Conservation (phyloP, 2,113 vertebrate species). For the Lycocorax pyrrhopterus region DNA sequence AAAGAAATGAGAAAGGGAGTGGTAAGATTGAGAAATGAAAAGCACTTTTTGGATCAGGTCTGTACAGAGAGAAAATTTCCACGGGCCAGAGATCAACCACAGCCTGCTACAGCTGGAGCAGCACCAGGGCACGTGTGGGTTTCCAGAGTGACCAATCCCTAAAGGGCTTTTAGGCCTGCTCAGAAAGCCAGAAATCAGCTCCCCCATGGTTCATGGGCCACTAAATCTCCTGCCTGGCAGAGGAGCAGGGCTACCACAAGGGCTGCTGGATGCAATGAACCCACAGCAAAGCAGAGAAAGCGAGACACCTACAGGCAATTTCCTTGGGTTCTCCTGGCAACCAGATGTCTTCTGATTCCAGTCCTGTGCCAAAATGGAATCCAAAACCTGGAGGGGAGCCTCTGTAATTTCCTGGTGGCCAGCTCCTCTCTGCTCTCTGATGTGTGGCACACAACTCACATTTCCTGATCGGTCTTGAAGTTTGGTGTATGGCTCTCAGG, state of each 20-base stretch:
- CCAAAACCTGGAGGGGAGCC: neutral
- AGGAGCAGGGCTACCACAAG: neutral
- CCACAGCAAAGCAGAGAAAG: neutral
- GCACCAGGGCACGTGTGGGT: neutral
- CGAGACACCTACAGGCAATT: fast-evolving
- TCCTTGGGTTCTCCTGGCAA: neutral
- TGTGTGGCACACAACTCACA: fast-evolving
- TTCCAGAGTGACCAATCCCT: neutral
- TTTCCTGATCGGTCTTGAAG: neutral
- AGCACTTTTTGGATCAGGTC: neutral
- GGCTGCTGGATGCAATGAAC: neutral
- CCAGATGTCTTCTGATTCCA: neutral
- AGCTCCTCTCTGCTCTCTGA: neutral
- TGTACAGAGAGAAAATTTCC: neutral
- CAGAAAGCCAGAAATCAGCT: neutral
- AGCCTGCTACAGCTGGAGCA: neutral
- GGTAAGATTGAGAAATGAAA: neutral
- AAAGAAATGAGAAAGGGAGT: neutral
- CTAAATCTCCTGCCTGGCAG: neutral
- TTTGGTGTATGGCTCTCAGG: neutral
- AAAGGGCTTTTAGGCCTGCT: neutral
- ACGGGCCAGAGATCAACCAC: neutral
- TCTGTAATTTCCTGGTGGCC: neutral
- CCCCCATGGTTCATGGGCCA: too few species aligned
- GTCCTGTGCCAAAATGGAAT: neutral